Evolutionary conservation across 2,113 vertebrate species (phyloP).

Genomic region (Pomatorhinus ruficollis): DNA sequence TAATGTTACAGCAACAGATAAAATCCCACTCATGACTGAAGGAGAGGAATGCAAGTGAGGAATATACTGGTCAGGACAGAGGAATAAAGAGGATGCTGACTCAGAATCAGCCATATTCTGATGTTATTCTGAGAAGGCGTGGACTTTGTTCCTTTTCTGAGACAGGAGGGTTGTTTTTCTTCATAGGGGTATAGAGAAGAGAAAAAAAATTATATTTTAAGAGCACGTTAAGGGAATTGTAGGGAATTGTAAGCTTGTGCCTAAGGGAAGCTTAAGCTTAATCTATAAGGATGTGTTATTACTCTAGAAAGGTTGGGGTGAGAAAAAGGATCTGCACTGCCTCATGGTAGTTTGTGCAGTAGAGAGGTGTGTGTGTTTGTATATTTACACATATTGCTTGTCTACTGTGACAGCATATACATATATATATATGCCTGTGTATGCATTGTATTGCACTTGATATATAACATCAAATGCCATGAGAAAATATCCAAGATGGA

Average conservation of each 20-base stretch:
- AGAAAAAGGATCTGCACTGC: background rate
- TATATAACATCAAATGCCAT: background rate
- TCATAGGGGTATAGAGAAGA: background rate
- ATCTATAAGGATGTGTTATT: background rate
- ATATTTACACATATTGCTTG: background rate
- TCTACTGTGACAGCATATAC: background rate
- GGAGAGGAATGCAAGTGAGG: background rate
- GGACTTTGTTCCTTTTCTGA: background rate
- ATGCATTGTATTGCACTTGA: background rate
- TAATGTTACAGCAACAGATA: background rate
- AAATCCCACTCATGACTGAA: background rate
- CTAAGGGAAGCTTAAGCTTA: background rate
- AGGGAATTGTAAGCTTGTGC: background rate
- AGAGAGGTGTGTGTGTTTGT: background rate
- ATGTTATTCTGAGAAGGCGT: background rate
- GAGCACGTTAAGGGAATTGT: background rate
- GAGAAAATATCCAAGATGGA: background rate
- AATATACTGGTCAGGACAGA: accelerated
- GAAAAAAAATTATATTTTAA: background rate
- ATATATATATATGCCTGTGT: background rate
- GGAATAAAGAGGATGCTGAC: background rate
- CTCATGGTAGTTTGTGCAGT: background rate
- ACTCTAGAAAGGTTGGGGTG: background rate
- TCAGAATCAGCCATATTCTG: background rate
- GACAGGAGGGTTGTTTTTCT: background rate